Percentiles rank a stretch among this genome's conserved stretches.
Conservation (phyloP, 2,888 invertebrate species). For the Sympetrum striolatum region DNA sequence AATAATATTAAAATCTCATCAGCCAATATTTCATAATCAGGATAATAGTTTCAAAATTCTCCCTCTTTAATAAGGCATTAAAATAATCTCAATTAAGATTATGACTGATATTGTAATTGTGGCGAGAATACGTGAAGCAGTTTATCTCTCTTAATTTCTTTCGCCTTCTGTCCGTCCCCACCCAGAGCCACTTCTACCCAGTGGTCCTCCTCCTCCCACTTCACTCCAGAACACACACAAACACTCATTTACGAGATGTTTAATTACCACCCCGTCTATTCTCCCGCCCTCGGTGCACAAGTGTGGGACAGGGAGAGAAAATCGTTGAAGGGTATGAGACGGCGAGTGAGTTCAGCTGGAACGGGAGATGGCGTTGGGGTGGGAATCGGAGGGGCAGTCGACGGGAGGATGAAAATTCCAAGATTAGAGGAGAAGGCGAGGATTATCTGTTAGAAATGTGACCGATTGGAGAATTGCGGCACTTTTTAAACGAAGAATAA, state of each 20-base stretch:
- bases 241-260: slow-evolving; percentile 36
- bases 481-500: too few relatives aligned
- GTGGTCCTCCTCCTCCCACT: neutral
- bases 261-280: slow-evolving; percentile 14
- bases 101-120: too few relatives aligned
- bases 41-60: too few relatives aligned
- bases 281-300: neutral
- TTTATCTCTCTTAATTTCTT: neutral
- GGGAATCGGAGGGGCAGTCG: neutral
- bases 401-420: too few relatives aligned
- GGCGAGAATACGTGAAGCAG: neutral
- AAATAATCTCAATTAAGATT: too few relatives aligned
- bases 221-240: neutral
- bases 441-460: too few relatives aligned
- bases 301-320: neutral
- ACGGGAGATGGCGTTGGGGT: neutral
- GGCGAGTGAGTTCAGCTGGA: neutral
- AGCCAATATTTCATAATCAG: too few relatives aligned
- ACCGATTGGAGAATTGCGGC: too few relatives aligned
- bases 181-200: neutral
- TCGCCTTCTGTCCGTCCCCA: neutral
- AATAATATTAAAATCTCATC: too few relatives aligned
- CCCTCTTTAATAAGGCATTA: too few relatives aligned
- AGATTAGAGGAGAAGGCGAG: too few relatives aligned
- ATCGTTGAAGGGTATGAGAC: neutral